Conservation (phyloP, 1,140 invertebrate genomes). For the Brachionus calyciflorus region DNA sequence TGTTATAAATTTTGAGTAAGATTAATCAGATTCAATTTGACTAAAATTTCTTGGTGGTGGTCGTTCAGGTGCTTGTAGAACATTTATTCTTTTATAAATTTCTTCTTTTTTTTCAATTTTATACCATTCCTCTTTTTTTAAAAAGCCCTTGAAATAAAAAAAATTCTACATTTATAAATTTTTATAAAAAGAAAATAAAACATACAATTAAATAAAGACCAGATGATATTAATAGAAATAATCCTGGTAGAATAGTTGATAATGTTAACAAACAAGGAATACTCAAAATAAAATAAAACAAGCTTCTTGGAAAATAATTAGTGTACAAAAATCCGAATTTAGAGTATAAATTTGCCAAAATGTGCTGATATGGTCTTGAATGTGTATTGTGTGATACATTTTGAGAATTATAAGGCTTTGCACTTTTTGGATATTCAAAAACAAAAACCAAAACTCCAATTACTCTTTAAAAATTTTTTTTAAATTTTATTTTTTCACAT, state of each 20-base stretch:
- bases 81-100: not conserved
- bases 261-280: conserved; percentile 15
- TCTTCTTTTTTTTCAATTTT: not conserved
- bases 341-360: not conserved
- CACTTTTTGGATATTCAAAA: conserved; percentile 32
- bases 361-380: conserved; percentile 26
- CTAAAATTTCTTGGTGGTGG: conserved; percentile 22
- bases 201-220: conserved; percentile 18
- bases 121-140: conserved; percentile 14
- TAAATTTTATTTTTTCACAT: not conserved
- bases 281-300: conserved; percentile 7
- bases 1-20: too few relatives aligned
- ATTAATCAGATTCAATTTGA: not conserved
- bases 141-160: conserved; percentile 2
- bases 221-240: not conserved
- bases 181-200: not conserved
- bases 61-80: conserved; percentile 5
- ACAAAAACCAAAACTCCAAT: not conserved
- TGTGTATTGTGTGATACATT: not conserved
- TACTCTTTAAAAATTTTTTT: not conserved
- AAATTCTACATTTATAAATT: not conserved
- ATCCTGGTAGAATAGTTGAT: conserved; percentile 7
- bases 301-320: conserved; percentile 34
- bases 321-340: conserved; percentile 26
- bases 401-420: not conserved